phyloP scores from a whole-genome alignment of 1,140 invertebrate species.

The Drosophila bocki region DNA sequence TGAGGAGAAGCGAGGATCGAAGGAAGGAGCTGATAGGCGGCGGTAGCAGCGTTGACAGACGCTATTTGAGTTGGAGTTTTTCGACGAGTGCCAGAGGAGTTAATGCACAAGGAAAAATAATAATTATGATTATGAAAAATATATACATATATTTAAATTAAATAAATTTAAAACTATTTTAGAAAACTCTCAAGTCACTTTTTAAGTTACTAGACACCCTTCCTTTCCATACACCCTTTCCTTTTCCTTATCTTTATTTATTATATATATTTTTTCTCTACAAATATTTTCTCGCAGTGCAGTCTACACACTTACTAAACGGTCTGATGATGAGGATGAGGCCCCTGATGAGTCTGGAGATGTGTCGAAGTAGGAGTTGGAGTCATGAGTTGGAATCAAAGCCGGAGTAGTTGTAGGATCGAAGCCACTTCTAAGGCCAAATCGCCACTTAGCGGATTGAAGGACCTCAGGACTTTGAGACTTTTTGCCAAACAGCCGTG shows the following conservation, averaged over 20 bases:
- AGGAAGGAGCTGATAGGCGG: slow-evolving; percentile 48
- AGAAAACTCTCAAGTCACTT: too few relatives aligned
- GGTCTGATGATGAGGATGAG: slow-evolving; percentile 21
- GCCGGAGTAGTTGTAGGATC: slow-evolving; percentile 16
- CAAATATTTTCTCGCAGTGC: neutral
- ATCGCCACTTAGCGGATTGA: slow-evolving; percentile 53
- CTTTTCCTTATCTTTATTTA: too few relatives aligned
- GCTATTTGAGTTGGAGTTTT: slow-evolving; percentile 29
- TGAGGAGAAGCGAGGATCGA: slow-evolving; percentile 5
- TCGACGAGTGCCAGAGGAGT: slow-evolving; percentile 15
- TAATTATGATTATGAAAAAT: neutral
- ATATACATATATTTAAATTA: neutral
- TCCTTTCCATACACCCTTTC: too few relatives aligned
- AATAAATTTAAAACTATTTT: neutral
- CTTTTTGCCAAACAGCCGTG: slow-evolving; percentile 17
- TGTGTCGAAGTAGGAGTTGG: slow-evolving; percentile 11
- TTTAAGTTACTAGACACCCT: too few relatives aligned
- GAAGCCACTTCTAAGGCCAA: slow-evolving; percentile 42
- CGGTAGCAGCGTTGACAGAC: slow-evolving; percentile 51
- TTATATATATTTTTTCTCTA: neutral
- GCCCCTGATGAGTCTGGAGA: slow-evolving; percentile 32
- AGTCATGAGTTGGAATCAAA: slow-evolving; percentile 10
- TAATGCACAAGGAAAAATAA: neutral
- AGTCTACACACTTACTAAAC: neutral
- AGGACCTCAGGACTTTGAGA: slow-evolving; percentile 29